phyloP scores from a whole-genome alignment of 2,888 invertebrate genomes.

The Eupithecia pulchellata region DNA sequence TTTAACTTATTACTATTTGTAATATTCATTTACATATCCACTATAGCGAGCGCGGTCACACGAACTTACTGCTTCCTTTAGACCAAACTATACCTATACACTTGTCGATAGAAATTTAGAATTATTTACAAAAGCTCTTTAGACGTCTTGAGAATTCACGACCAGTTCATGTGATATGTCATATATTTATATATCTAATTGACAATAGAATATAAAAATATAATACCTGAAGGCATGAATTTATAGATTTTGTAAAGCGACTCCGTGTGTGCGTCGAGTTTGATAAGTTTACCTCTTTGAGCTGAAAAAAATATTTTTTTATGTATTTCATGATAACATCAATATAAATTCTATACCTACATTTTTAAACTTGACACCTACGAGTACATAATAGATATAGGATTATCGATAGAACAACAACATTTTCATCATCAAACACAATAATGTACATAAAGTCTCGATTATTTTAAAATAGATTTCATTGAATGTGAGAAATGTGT shows the following conservation, averaged over 20 bases:
- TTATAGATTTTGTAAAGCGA: constrained; percentile 26
- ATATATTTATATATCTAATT: constrained; percentile 58
- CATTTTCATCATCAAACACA: neutral
- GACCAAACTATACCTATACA: neutral
- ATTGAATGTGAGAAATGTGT: neutral
- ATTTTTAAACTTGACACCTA: neutral
- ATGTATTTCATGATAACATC: neutral
- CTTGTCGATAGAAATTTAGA: constrained; percentile 33
- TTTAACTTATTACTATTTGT: neutral
- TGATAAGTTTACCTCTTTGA: constrained; percentile 24
- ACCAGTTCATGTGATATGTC: constrained; percentile 62
- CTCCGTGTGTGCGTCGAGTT: constrained; percentile 30
- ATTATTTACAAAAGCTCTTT: constrained; percentile 59
- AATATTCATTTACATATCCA: neutral
- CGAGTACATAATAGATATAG: neutral
- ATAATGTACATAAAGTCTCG: neutral
- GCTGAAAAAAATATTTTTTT: constrained; percentile 17
- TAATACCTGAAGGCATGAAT: constrained; percentile 46
- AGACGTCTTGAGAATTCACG: constrained; percentile 33
- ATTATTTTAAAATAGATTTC: neutral
- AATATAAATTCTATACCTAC: neutral
- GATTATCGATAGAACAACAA: neutral
- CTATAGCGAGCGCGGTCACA: neutral
- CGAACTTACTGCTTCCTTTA: constrained; percentile 11
- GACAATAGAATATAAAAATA: constrained; percentile 65